Evolutionary conservation across 2,888 invertebrate species (phyloP), one percentile per base, ranked within the genome.

Genomic region (Platerodrilus igneus): DNA sequence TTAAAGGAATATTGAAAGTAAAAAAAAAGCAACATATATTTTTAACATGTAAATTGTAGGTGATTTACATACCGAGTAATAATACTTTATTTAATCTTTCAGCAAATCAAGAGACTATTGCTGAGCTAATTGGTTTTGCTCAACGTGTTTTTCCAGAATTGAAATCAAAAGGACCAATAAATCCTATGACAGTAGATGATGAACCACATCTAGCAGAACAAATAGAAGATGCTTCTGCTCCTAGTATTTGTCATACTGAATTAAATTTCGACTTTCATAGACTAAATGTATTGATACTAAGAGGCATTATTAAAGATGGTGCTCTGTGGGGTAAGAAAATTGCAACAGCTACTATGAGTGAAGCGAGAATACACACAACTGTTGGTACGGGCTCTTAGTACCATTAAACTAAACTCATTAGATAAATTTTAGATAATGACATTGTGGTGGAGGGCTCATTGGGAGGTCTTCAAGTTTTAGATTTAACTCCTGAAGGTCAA

Each of bases 51-150:
- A n/a, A n/a, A n/a, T n/a, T n/a, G n/a, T n/a, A n/a, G n/a, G n/a
- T 25, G 22, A 4, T 17, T 8, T 22, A 22, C 15, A 7, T 25
- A 17, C 1, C 16, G 10, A n/a, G 9, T 14, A 23, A 19, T 14
- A 19, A 26, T 5, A 3, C 5, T 15, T 17, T 8, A 2, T 49
- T 30, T 28, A 15, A 21, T 38, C n/a, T 51, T 56, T 8, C 63
- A 88, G 91, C 93, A 0, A 95, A 95, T 69, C 94, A 94, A 65
- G 93, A 93, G 67, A 95, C 95, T 0, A 86, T 95, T 48, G 88
- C 94, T 6, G 95, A 96, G 66, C 68, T 96, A 41, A 77, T 93
- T 50, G 88, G 89, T n/a, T 94, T 95, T 62, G 76, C 81, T 3
- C 83, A 85, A 55, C 77, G 90, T 31, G 79, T 89, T 2, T 75